These are phyloP conservation scores for Bovichtus variegatus DNA, from an alignment of 2,797 vertebrate species.

Conservation along the genomic window DNA sequence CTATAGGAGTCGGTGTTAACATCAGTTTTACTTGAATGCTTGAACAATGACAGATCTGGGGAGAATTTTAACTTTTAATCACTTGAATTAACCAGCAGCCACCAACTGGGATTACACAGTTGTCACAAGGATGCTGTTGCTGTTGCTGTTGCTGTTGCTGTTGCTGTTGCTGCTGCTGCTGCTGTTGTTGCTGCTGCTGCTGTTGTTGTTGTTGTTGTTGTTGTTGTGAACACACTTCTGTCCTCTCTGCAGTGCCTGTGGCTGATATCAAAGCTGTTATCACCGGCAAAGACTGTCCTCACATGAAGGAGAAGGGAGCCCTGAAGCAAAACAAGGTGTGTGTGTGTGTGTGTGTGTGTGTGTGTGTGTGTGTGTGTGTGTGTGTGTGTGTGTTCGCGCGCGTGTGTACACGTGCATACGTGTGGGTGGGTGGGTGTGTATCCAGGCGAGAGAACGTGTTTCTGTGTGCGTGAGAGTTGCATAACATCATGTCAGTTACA, in stretches of 20 bases:
- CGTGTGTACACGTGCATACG: background rate
- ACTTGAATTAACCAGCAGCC: conserved; percentile 25
- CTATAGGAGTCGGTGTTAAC: conserved; percentile 14
- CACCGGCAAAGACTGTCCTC: conserved; percentile 99
- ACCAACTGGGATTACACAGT: conserved; percentile 46
- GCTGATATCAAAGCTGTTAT: conserved; percentile 99
- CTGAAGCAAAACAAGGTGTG: conserved; percentile 99
- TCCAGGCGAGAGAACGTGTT: conserved; percentile 47
- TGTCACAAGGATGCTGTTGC: conserved; percentile 39
- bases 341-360: conserved; percentile 25
- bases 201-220: conserved; percentile 28
- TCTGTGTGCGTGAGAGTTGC: conserved; percentile 55
- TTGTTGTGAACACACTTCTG: conserved; percentile 51
- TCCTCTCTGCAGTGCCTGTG: conserved; percentile 92
- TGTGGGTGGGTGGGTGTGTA: conserved; percentile 54
- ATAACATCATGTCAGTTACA: conserved; percentile 66
- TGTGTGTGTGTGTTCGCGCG: conserved; percentile 28
- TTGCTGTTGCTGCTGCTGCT: conserved; percentile 53
- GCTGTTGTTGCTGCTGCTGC: no score
- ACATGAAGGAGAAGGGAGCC: conserved; percentile 99
- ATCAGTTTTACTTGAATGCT: conserved; percentile 8
- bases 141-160: conserved; percentile 27
- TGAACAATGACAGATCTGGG: conserved; percentile 21
- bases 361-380: conserved; percentile 1
- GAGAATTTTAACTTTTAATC: conserved; percentile 51